Conservation (phyloP, 2,797 vertebrate genomes). For the Acanthurus lineatus region DNA sequence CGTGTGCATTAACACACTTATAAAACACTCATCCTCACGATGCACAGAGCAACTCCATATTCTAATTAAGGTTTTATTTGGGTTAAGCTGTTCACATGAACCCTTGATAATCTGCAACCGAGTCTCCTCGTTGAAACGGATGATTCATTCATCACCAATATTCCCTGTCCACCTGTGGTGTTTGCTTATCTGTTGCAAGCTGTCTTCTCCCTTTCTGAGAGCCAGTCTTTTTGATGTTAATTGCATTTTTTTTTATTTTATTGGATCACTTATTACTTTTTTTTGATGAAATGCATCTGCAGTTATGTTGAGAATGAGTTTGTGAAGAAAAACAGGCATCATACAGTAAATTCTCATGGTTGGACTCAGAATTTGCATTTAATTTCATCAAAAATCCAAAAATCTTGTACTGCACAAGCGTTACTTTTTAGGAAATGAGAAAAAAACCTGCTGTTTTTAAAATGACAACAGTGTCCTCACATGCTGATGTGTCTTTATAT, state of each 20-base stretch:
- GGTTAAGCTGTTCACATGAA: constrained; percentile 40
- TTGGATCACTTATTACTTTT: not conserved
- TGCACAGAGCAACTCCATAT: constrained; percentile 16
- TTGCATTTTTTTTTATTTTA: not conserved
- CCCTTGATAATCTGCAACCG: constrained; percentile 29
- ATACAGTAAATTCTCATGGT: no score
- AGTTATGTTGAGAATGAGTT: no score
- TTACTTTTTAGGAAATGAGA: no score
- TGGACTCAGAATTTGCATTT: no score
- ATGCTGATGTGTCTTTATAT: no score
- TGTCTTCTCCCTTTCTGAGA: not conserved
- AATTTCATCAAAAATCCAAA: no score
- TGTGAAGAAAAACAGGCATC: no score
- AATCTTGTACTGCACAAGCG: no score
- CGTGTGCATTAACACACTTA: constrained; percentile 5
- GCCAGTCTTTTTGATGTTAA: not conserved
- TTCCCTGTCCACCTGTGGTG: constrained; percentile 26
- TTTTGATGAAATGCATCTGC: not conserved
- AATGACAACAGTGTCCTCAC: no score
- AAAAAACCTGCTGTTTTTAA: no score
- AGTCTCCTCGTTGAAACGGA: constrained; percentile 26
- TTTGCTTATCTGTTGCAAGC: not conserved
- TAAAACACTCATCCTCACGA: not conserved
- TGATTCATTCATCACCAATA: constrained; percentile 16
- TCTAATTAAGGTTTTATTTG: constrained; percentile 33